phyloP scores from a whole-genome alignment of 2,113 vertebrate genomes.

The human (Homo sapiens) region DNA sequence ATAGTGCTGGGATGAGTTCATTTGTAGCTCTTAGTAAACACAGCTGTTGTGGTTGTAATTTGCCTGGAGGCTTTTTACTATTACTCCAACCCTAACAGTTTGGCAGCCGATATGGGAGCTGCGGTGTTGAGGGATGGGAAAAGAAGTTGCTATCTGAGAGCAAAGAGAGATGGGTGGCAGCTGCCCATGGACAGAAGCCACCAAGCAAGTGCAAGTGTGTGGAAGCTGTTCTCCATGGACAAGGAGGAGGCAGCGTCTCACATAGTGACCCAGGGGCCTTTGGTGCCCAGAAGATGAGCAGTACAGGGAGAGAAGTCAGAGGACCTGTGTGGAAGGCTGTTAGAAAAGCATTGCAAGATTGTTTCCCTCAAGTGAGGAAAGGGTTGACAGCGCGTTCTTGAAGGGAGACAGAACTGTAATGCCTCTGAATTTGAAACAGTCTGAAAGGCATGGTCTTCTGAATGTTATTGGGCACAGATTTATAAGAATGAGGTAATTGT shows the following conservation, averaged over 20 bases:
- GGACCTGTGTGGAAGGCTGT: not conserved
- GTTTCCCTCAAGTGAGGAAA: not conserved
- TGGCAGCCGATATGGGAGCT: conserved; percentile 57
- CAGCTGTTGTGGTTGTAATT: conserved; percentile 76
- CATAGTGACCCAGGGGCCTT: not conserved
- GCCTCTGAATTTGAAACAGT: not conserved
- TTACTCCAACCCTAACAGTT: conserved; percentile 46
- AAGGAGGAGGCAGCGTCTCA: not conserved
- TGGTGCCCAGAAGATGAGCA: not conserved
- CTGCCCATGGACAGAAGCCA: not conserved
- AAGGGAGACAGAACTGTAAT: not conserved
- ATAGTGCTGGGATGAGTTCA: conserved; percentile 50
- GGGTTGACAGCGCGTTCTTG: not conserved
- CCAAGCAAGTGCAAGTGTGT: not conserved
- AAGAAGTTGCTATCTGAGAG: not conserved
- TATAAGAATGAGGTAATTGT: not conserved
- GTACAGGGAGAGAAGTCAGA: not conserved
- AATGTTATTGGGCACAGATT: not conserved
- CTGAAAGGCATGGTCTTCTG: not conserved
- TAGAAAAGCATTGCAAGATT: not conserved
- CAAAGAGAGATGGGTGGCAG: not conserved
- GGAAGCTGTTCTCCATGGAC: not conserved
- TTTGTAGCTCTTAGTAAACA: conserved; percentile 73
- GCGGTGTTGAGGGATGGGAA: not conserved
- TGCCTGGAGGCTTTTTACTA: conserved; percentile 67